phyloP scores from a whole-genome alignment of 2,113 vertebrate species.

The Syngnathus scovelli region DNA sequence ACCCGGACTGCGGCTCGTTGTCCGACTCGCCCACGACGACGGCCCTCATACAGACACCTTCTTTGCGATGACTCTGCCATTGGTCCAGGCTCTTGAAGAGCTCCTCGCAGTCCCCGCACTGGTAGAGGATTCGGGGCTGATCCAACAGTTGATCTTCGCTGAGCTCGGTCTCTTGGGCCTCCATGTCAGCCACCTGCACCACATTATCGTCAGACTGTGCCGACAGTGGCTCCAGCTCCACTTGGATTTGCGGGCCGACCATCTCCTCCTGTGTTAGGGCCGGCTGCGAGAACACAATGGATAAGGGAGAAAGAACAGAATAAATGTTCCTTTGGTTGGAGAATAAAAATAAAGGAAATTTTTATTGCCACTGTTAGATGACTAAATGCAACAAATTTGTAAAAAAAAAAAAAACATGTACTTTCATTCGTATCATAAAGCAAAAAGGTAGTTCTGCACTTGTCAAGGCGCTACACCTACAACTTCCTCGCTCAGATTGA shows the following conservation, averaged over 20 bases:
- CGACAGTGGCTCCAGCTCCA: conserved; percentile 33
- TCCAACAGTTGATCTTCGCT: conserved; percentile 45
- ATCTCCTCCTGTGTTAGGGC: conserved; percentile 30
- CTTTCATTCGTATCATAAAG: neutral
- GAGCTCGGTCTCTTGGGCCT: neutral
- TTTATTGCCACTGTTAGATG: too few relatives aligned
- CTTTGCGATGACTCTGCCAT: conserved; percentile 82
- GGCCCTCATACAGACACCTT: conserved; percentile 48
- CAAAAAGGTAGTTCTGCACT: neutral
- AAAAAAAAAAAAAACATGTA: neutral
- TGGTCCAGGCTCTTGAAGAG: conserved; percentile 78
- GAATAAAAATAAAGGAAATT: neutral
- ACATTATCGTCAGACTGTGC: conserved; percentile 18
- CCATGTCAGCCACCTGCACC: conserved; percentile 4
- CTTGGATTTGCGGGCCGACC: conserved; percentile 55
- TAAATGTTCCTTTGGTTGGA: neutral
- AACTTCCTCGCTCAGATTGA: too few relatives aligned
- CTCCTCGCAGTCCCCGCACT: conserved; percentile 83
- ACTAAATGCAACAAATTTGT: neutral
- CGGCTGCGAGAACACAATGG: conserved; percentile 34
- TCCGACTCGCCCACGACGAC: conserved; percentile 14
- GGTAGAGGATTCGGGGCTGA: conserved; percentile 73
- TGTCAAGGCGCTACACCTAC: neutral
- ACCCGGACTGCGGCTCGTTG: conserved; percentile 22
- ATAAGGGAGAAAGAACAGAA: neutral